Evolutionary conservation across 2,113 vertebrate genomes (phyloP).

Genomic region (Eptesicus fuscus): DNA sequence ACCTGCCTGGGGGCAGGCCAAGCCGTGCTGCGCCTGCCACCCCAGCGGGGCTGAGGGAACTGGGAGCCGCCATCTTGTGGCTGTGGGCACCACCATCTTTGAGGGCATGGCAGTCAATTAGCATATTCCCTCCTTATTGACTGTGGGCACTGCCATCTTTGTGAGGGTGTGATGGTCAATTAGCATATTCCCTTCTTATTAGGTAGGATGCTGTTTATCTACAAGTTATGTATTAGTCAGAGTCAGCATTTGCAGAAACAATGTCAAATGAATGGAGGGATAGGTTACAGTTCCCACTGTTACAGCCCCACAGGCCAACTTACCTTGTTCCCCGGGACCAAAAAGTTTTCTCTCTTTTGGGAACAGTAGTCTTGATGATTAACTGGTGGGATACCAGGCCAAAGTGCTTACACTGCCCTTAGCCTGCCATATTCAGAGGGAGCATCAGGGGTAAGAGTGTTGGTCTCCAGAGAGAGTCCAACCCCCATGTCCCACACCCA

Average conservation of each 20-base stretch:
- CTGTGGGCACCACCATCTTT: too few relatives aligned
- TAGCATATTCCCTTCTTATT: too few relatives aligned
- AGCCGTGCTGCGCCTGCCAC: too few relatives aligned
- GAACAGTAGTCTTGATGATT: neutral
- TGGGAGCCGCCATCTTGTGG: too few relatives aligned
- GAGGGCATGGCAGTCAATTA: too few relatives aligned
- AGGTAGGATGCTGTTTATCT: too few relatives aligned
- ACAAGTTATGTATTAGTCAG: too few relatives aligned
- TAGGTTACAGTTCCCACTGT: neutral
- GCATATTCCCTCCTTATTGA: too few relatives aligned
- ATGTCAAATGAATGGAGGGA: neutral
- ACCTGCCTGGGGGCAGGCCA: too few relatives aligned
- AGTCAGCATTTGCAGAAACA: neutral
- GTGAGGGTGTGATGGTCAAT: too few relatives aligned
- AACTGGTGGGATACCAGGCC: neutral
- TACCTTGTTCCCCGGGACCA: neutral
- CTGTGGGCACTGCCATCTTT: too few relatives aligned
- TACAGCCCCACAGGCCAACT: neutral
- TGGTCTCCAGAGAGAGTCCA: neutral
- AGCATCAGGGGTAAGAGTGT: neutral
- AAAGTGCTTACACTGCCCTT: neutral
- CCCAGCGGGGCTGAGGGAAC: too few relatives aligned
- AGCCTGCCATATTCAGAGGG: neutral
- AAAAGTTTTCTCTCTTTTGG: neutral
- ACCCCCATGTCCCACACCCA: neutral